Base-by-base conservation (phyloP, 2,797 vertebrate genomes). In the Crocodylus rhombifer region DNA sequence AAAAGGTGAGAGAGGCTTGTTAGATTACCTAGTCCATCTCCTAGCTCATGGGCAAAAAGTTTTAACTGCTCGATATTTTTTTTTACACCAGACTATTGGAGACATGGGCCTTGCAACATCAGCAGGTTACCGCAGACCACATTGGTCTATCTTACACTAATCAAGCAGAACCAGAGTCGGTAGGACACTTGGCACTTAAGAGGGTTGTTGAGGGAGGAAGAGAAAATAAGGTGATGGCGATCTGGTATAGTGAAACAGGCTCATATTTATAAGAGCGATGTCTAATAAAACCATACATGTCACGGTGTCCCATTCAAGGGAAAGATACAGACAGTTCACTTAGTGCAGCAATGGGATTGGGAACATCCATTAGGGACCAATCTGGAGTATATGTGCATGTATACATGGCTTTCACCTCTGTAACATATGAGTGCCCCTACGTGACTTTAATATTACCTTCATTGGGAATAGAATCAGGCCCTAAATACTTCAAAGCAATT, bases 341-440 rank as follows among this genome's bases (percentile, higher is more conserved):
- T 3, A 8, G 58, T 65, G 78, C 87, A 84, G 69, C 80, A 80
- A 3, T 1, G 74, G 69, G 69, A 91, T 80, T 55, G 51, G 56
- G 78, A 81, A 30, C 33, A 77, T 84, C 79, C 90, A 88, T 36
- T 64, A 87, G 87, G 90, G 83, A 95, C 95, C 81, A 89, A 86
- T 84, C 56, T 82, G 82, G 90, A 74, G 90, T 91, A 90, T 82
- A 84, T 23, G 87, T 90, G 57, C 42, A 74, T 82, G 81, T 91
- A 71, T 7, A 89, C 90, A 92, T 18, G 79, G 84, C 80, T 93
- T 73, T 86, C 82, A 85, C 86, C 60, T 73, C 86, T 81, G 64
- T 18, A 57, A 64, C 58, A 62, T 61, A 51, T 71, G 87, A 87
- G 60, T 93, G 86, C 56, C 75, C 60, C 87, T 94, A 87, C 5